A percentile compares a stretch with the other conserved stretches of the same genome.
Conservation (phyloP, 1,140 invertebrate genomes). For the Brachystomella parvula region DNA sequence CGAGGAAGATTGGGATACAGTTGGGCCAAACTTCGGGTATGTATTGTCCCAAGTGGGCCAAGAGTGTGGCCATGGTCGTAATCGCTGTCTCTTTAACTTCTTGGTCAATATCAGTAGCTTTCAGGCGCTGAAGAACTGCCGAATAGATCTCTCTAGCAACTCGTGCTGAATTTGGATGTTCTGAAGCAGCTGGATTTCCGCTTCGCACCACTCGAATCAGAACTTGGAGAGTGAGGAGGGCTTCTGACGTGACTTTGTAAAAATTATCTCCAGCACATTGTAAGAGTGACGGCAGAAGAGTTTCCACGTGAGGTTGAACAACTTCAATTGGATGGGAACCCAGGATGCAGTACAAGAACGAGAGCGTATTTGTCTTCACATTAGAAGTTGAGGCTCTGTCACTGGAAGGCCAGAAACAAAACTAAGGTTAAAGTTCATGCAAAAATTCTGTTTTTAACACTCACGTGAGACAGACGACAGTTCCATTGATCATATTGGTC, state of each 20-base stretch:
- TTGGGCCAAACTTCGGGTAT: slow-evolving; percentile 58
- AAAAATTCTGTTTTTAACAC: slow-evolving; percentile 8
- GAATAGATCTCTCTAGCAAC: slow-evolving; percentile 34
- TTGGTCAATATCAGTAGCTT: slow-evolving; percentile 94
- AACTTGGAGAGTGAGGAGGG: slow-evolving; percentile 83
- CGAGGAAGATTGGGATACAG: slow-evolving; percentile 88
- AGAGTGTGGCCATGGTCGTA: slow-evolving; percentile 68
- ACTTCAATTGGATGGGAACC: slow-evolving; percentile 70
- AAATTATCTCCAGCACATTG: slow-evolving; percentile 86
- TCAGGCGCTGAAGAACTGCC: slow-evolving; percentile 52
- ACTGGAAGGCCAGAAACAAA: slow-evolving; percentile 45
- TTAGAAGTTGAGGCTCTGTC: slow-evolving; percentile 93
- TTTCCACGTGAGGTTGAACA: slow-evolving; percentile 63
- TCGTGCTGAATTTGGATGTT: slow-evolving; percentile 30
- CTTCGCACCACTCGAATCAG: slow-evolving; percentile 83
- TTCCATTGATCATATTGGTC: slow-evolving; percentile 33
- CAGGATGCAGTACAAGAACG: slow-evolving; percentile 82
- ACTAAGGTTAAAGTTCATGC: slow-evolving; percentile 16
- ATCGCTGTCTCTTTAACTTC: slow-evolving; percentile 97
- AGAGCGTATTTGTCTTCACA: slow-evolving; percentile 96
- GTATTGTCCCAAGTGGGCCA: slow-evolving; percentile 32
- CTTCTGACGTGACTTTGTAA: slow-evolving; percentile 97
- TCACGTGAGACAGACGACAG: slow-evolving; percentile 34
- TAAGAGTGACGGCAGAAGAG: slow-evolving; percentile 79
- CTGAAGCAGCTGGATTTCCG: slow-evolving; percentile 7